Base-by-base conservation (phyloP, 2,797 vertebrate genomes). In the Babyrousa celebensis region DNA sequence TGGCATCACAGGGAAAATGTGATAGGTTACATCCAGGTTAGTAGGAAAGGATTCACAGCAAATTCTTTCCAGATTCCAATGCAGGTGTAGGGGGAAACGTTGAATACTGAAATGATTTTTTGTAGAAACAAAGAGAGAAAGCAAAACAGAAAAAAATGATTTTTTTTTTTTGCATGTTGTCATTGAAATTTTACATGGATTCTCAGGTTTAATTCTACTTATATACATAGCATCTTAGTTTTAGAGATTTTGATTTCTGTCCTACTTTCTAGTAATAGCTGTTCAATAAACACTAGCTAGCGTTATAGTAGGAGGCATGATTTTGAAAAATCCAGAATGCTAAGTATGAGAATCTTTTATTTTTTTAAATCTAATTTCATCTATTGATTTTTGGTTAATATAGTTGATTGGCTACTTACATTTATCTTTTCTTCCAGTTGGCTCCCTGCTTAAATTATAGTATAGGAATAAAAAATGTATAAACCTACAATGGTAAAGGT, bases 141-240 rank as follows among this genome's bases (percentile, higher is more conserved):
- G 43, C 6, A 48, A 48, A 48, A 48, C 43, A 48, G 43, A 48
- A 48, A 48, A 43, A 48, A 48, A 48, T 48, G 4, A 48, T 48
- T 48, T 48, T 48, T 6, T 48, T 6, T 48, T 9, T 48, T 48
- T 36, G 85, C 92, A 54, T 54, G 91, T 96, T 91, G 4, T 11
- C 16, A 96, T 72, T 91, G 78, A 79, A 85, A 48, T 74, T 80
- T 48, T 27, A 2, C 3, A 3, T 21, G 78, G 96, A 88, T 94
- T 97, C 91, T 92, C 83, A 87, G 92, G 84, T 95, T 98, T 96
- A 96, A 94, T 96, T 97, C 98, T 98, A 97, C 96, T 91, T 85
- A 79, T 78, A 54, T n/a, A 91, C 89, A 96, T 25, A 97, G 97
- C 98, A 96, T 97, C 98, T 91, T 88, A 94, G 96, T 96, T 98